Evolutionary conservation across 2,113 vertebrate genomes (phyloP).

Genomic region (Pelecanoides urinatrix): DNA sequence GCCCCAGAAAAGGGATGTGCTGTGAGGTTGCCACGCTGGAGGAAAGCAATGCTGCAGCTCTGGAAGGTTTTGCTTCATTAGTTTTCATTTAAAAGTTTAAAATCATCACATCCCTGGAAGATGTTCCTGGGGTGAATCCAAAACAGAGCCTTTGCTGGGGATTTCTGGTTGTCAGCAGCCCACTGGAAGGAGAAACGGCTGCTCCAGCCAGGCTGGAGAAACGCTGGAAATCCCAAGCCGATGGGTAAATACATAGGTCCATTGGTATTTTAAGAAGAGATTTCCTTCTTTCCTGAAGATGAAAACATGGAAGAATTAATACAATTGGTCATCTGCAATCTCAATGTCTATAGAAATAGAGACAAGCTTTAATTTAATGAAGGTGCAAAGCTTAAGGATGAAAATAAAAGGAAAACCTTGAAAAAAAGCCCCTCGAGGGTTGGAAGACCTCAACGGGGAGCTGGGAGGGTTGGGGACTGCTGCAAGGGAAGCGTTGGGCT

Average conservation of each 20-base stretch:
- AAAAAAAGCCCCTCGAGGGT: neutral
- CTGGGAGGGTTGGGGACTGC: neutral
- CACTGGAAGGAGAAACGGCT: neutral
- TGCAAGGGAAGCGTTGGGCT: fast-evolving
- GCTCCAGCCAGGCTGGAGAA: neutral
- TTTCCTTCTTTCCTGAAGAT: neutral
- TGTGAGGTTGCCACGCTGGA: neutral
- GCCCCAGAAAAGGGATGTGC: neutral
- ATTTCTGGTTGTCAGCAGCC: neutral
- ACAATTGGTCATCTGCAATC: neutral
- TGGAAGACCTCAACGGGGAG: neutral
- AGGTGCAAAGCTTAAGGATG: slow-evolving; percentile 49
- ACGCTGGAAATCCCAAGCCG: neutral
- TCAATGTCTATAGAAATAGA: neutral
- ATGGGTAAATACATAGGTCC: neutral
- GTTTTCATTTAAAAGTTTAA: neutral
- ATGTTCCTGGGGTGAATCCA: neutral
- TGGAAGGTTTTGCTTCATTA: neutral
- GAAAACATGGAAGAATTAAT: neutral
- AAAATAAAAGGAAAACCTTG: slow-evolving; percentile 3
- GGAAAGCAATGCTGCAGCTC: fast-evolving
- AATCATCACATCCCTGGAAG: neutral
- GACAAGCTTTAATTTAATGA: slow-evolving; percentile 20
- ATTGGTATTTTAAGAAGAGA: neutral
- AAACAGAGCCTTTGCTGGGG: neutral